phyloP scores from a whole-genome alignment of 2,797 vertebrate genomes.

The Hybognathus amarus region DNA sequence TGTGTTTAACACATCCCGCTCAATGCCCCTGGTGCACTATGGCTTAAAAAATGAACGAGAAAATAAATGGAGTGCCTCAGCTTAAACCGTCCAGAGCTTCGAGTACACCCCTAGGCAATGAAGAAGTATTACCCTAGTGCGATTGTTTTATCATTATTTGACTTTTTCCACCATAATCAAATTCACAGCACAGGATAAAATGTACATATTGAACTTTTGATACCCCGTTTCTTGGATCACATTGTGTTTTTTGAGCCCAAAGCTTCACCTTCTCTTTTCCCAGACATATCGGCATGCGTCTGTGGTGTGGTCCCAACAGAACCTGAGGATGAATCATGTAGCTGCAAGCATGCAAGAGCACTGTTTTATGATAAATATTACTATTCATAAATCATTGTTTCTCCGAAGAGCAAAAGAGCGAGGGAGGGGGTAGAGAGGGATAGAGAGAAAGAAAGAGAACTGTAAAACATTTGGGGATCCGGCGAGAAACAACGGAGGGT shows the following conservation, averaged over 20 bases:
- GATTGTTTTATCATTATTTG: constrained; percentile 73
- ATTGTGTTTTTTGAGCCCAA: constrained; percentile 72
- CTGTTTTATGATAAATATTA: constrained; percentile 79
- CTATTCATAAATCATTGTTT: constrained; percentile 79
- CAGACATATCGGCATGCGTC: constrained; percentile 81
- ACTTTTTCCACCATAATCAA: constrained; percentile 71
- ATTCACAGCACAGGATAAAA: constrained; percentile 61
- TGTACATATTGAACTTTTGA: constrained; percentile 76
- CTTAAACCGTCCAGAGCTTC: constrained; percentile 71
- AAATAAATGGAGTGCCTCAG: constrained; percentile 77
- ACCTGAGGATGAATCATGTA: constrained; percentile 77
- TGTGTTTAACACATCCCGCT: constrained; percentile 72
- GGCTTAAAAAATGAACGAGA: constrained; percentile 54
- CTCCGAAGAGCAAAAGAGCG: constrained; percentile 61
- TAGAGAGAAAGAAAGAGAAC: constrained; percentile 56
- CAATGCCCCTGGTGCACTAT: constrained; percentile 64
- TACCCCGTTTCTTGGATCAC: constrained; percentile 73
- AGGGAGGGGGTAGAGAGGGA: constrained; percentile 28
- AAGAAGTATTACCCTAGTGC: constrained; percentile 72
- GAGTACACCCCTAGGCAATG: constrained; percentile 67
- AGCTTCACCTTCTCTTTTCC: constrained; percentile 78
- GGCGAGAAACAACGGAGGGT: constrained; percentile 66
- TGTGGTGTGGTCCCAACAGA: constrained; percentile 74
- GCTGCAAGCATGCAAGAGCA: constrained; percentile 73
- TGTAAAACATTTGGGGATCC: constrained; percentile 61